phyloP scores from a whole-genome alignment of 2,113 vertebrate genomes.

The Protobothrops flavoviridis region DNA sequence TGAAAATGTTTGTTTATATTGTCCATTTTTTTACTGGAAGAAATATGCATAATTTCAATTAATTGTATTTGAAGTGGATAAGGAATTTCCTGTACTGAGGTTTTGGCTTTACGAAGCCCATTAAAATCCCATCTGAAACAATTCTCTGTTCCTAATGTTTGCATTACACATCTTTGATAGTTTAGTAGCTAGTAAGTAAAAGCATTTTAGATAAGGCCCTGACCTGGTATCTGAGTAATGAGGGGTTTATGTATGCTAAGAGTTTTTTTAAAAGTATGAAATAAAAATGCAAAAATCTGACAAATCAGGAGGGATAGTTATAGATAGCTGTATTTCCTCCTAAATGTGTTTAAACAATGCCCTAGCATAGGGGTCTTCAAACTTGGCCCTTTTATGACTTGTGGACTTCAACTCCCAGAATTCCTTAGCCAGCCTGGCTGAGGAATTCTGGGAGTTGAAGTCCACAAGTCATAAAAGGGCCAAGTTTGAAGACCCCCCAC shows the following conservation, averaged over 20 bases:
- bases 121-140: constrained; percentile 45
- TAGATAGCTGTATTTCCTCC: not conserved
- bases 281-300: not conserved
- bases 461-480: too few relatives aligned
- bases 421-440: too few relatives aligned
- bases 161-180: constrained; percentile 21
- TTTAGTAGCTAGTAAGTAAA: not conserved
- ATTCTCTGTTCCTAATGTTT: constrained; percentile 34
- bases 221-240: not conserved
- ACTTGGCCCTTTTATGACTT: too few relatives aligned
- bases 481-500: not conserved
- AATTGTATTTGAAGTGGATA: constrained; percentile 44
- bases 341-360: not conserved
- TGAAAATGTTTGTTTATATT: constrained; percentile 45
- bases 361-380: not conserved
- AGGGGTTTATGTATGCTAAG: not conserved
- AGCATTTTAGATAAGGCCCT: not conserved
- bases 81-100: constrained; percentile 39
- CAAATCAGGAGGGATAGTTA: not conserved
- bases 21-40: constrained; percentile 46
- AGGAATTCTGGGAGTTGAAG: too few relatives aligned
- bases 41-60: constrained; percentile 42
- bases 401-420: too few relatives aligned
- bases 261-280: not conserved
- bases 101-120: constrained; percentile 42